Conservation (phyloP, 1,140 invertebrate species). For the Bacillus rossius region DNA sequence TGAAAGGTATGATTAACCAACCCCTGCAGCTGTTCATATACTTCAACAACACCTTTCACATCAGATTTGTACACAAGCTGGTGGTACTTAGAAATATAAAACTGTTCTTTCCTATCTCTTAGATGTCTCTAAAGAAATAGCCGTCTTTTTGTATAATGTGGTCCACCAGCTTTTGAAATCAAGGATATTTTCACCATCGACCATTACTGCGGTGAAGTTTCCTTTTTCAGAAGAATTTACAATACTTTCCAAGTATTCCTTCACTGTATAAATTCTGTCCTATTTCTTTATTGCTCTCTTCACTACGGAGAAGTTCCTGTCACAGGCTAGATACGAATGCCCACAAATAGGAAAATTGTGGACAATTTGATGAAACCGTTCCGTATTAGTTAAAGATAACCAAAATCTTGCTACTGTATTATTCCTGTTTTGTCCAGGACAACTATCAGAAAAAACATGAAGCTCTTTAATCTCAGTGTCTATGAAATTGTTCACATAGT, state of each 20-base stretch:
- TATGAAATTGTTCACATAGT: constrained; percentile 5
- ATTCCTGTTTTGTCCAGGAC: constrained; percentile 20
- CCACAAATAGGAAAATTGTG: constrained; percentile 23
- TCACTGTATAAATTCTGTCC: neutral
- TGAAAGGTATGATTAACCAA: too few species aligned
- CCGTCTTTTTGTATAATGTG: neutral
- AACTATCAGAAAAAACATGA: constrained; percentile 10
- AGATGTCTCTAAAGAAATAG: neutral
- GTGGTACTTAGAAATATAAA: too few species aligned
- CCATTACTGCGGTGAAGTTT: neutral
- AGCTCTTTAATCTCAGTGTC: neutral
- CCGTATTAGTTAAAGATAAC: constrained; percentile 8
- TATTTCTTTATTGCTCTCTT: constrained; percentile 13
- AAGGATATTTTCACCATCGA: neutral
- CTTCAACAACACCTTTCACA: too few species aligned
- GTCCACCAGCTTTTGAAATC: neutral
- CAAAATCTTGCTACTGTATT: constrained; percentile 10
- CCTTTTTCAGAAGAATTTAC: neutral
- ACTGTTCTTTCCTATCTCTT: too few species aligned
- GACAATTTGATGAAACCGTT: constrained; percentile 18
- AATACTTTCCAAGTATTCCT: neutral
- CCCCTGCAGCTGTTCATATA: too few species aligned
- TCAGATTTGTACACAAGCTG: too few species aligned
- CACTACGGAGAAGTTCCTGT: constrained; percentile 26
- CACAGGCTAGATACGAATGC: constrained; percentile 27